Evolutionary conservation across 2,888 invertebrate genomes (phyloP), one percentile per base, ranked within the genome.

Genomic region (Encarsia formosa): DNA sequence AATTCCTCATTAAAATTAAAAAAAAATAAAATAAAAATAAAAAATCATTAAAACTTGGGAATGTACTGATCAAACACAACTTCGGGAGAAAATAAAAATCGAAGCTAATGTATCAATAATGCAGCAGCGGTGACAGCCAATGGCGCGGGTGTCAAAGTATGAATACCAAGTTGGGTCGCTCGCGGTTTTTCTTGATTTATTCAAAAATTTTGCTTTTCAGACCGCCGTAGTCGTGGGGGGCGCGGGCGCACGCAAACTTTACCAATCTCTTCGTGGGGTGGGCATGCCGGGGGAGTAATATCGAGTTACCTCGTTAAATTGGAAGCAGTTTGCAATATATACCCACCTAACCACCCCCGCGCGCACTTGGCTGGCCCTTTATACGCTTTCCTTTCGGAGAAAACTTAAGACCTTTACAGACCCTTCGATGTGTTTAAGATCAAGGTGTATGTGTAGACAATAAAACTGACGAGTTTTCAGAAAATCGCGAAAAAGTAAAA

Each of bases 291-390:
- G 56, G 56, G 58, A 56, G 61, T 63, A 65, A 67, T 66, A 67
- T 68, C 67, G 63, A 66, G 66, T 67, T 68, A 67, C 64, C 66
- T 65, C 60, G 65, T 68, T 65, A 65, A 65, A 67, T 65, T 63
- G 65, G 61, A 65, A 65, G 65, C 63, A 63, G 63, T 65, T 65
- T 61, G 59, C 55, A 41, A 35, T 26, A 26, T n/a, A 29, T 29
- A 29, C 29, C 19, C n/a, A 5, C 34, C n/a, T 11, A 5, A 26
- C 26, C 26, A 26, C 26, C 26, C 5, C 26, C 26, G 8, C 26
- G 11, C 8, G 26, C 26, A 11, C 26, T 5, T 26, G 26, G n/a
- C n/a, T n/a, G n/a, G n/a, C n/a, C n/a, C n/a, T 26, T 5, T 26
- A 26, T 26, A 26, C 26, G 5, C 26, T 11, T 26, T 26, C 26